Evolutionary conservation across 2,113 vertebrate species (phyloP).

Genomic region (Microcebus lehilahytsara): DNA sequence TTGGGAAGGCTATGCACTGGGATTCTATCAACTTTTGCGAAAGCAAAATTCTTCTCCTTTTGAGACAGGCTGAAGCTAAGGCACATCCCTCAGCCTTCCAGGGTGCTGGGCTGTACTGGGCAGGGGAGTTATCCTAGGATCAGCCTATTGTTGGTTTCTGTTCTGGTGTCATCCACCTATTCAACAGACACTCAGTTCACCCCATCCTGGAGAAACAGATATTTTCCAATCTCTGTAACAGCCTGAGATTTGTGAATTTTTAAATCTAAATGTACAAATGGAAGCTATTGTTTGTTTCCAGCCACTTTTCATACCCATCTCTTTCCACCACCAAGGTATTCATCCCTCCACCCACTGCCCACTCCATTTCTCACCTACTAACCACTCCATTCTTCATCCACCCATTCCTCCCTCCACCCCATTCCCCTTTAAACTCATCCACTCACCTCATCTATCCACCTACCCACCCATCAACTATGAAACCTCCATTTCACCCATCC

Average conservation of each 20-base stretch:
- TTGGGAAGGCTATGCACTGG: not conserved
- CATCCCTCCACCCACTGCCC: not conserved
- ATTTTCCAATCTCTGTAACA: not conserved
- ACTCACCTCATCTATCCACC: not conserved
- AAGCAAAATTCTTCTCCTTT: not conserved
- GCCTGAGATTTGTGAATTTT: not conserved
- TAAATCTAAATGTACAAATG: not conserved
- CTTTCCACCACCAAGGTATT: not conserved
- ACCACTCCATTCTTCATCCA: not conserved
- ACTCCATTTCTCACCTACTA: not conserved
- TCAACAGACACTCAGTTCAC: not conserved
- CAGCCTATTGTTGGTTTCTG: too few relatives aligned
- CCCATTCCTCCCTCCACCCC: not conserved
- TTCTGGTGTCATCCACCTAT: not conserved
- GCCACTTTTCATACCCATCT: not conserved
- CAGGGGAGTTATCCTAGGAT: not conserved
- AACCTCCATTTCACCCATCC: not conserved
- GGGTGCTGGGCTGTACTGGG: not conserved
- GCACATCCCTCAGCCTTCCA: not conserved
- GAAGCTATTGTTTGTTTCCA: not conserved
- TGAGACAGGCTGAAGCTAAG: not conserved
- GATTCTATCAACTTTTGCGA: not conserved
- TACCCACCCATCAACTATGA: not conserved
- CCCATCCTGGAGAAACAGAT: not conserved
- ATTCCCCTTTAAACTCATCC: not conserved